Evolutionary conservation across 2,888 invertebrate species (phyloP).

Genomic region (Himalopsyche tibetana): DNA sequence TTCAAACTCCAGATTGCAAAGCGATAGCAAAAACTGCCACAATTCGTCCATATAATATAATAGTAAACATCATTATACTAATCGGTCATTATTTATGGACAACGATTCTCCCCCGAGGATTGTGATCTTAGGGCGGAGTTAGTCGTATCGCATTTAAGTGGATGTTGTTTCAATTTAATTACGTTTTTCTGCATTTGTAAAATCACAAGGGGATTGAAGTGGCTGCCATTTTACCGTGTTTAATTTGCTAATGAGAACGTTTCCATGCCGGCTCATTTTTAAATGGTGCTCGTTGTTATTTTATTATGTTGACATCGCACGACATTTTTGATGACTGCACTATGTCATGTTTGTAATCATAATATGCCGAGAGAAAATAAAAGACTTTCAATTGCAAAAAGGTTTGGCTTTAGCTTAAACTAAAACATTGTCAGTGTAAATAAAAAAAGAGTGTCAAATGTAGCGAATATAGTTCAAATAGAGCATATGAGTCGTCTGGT

Average conservation of each 20-base stretch:
- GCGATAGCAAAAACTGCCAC: too few relatives aligned
- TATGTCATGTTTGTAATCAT: neutral
- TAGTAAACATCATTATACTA: too few relatives aligned
- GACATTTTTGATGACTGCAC: conserved; percentile 10
- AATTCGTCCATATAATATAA: too few relatives aligned
- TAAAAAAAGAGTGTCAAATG: too few relatives aligned
- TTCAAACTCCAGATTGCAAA: too few relatives aligned
- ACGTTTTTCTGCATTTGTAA: conserved; percentile 12
- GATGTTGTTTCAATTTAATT: conserved; percentile 6
- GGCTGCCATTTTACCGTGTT: neutral
- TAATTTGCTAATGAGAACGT: conserved; percentile 26
- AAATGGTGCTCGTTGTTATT: neutral
- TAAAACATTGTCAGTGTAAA: too few relatives aligned
- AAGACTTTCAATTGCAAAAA: too few relatives aligned
- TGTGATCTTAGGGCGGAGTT: neutral
- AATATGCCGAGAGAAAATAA: too few relatives aligned
- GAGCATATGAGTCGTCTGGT: too few relatives aligned
- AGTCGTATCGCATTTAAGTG: neutral
- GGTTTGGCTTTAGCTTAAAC: too few relatives aligned
- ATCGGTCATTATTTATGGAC: neutral
- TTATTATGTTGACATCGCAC: neutral
- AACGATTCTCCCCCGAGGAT: neutral
- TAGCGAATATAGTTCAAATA: too few relatives aligned
- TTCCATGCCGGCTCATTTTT: neutral
- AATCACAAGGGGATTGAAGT: conserved; percentile 6